These are phyloP conservation scores for Ellobius talpinus DNA, from an alignment of 2,113 vertebrate genomes.

Conservation along the genomic window DNA sequence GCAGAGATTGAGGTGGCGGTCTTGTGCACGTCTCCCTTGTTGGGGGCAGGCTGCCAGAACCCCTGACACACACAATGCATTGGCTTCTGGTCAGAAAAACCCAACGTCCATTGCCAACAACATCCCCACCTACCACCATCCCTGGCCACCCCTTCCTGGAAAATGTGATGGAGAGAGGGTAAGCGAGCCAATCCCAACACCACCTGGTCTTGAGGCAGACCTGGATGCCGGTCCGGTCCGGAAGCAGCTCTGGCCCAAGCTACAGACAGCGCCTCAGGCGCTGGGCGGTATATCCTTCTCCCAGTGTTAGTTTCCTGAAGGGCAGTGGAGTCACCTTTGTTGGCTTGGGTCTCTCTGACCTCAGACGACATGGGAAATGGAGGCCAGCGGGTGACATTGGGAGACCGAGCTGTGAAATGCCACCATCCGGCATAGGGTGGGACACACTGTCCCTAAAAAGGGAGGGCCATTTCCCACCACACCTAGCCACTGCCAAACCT, in stretches of 20 bases:
- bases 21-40: neutral
- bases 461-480: slow-evolving; percentile 70
- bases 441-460: slow-evolving; percentile 64
- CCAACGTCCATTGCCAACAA: slow-evolving; percentile 45
- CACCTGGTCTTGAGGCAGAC: slow-evolving; percentile 74
- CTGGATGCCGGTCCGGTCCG: slow-evolving; percentile 63
- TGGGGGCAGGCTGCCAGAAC: slow-evolving; percentile 60
- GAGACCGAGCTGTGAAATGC: slow-evolving; percentile 22
- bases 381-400: slow-evolving; percentile 62
- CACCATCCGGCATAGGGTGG: slow-evolving; percentile 60
- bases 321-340: slow-evolving; percentile 54
- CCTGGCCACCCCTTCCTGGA: slow-evolving; percentile 80
- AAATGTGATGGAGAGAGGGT: slow-evolving; percentile 69
- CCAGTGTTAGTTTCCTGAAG: slow-evolving; percentile 73
- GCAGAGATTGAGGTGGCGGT: fast-evolving
- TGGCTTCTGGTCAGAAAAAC: slow-evolving; percentile 66
- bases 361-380: slow-evolving; percentile 68
- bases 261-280: neutral
- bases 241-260: slow-evolving; percentile 47
- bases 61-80: slow-evolving; percentile 70
- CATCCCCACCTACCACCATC: slow-evolving; percentile 52
- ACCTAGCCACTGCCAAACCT: slow-evolving; percentile 46
- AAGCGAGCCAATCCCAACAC: slow-evolving; percentile 30
- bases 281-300: slow-evolving; percentile 59
- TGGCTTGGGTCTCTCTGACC: slow-evolving; percentile 71